These are phyloP conservation scores for Chymomyza caudatula DNA, from an alignment of 2,888 invertebrate genomes.

Conservation along the genomic window DNA sequence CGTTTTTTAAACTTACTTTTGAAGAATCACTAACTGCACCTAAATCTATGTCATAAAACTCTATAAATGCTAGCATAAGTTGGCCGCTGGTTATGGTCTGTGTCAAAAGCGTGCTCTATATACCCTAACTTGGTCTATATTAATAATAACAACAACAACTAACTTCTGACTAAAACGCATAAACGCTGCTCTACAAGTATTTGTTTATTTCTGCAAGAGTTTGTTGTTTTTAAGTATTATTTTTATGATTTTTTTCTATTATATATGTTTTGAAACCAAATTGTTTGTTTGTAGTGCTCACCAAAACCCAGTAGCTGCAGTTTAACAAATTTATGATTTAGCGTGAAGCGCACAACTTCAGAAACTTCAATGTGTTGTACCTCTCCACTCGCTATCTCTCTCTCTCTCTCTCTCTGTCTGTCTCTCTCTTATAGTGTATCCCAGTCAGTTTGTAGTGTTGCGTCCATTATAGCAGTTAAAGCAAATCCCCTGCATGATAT, in stretches of 20 bases:
- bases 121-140: too few species aligned
- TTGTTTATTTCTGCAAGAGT: background rate
- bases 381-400: slow-evolving; percentile 5
- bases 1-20: slow-evolving; percentile 12
- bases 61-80: background rate
- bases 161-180: background rate
- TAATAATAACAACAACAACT: background rate
- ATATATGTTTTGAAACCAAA: background rate
- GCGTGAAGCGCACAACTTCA: slow-evolving; percentile 6
- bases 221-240: background rate
- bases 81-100: background rate
- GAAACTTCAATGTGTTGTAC: background rate
- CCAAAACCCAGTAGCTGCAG: slow-evolving; percentile 22
- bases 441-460: slow-evolving; percentile 28
- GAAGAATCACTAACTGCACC: background rate
- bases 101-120: too few species aligned
- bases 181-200: slow-evolving; percentile 2
- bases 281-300: slow-evolving; percentile 37
- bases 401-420: background rate
- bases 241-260: slow-evolving; percentile 7
- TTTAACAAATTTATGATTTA: background rate
- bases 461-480: slow-evolving; percentile 23
- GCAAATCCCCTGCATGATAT: slow-evolving; percentile 39
- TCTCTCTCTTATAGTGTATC: background rate
- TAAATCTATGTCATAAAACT: background rate